phyloP scores from a whole-genome alignment of 2,113 vertebrate species.

The Thryonomys swinderianus region DNA sequence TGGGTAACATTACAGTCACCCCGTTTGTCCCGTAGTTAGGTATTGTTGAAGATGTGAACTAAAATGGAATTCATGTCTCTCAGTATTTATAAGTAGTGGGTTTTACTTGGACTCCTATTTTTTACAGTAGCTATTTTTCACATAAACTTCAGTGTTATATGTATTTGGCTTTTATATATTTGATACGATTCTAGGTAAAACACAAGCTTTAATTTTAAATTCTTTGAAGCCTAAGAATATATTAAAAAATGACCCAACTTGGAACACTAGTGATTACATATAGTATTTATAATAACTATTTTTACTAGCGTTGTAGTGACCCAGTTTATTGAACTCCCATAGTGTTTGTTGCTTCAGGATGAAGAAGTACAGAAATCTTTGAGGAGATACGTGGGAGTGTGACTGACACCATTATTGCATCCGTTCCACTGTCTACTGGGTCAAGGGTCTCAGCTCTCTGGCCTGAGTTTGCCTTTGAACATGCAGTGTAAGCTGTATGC shows the following conservation, averaged over 20 bases:
- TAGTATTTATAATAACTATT: background rate
- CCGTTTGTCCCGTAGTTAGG: background rate
- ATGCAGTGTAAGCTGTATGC: background rate
- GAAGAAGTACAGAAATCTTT: background rate
- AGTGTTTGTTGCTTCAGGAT: background rate
- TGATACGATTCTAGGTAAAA: slow-evolving; percentile 11
- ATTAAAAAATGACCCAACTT: background rate
- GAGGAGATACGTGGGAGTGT: background rate
- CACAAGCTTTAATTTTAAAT: background rate
- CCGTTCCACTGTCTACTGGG: background rate
- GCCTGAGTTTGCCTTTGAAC: background rate
- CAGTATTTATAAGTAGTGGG: background rate
- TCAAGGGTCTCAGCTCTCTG: background rate
- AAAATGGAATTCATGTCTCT: slow-evolving; percentile 3
- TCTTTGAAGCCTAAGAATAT: background rate
- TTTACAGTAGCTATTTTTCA: background rate
- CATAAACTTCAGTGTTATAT: background rate
- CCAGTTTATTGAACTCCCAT: slow-evolving; percentile 18
- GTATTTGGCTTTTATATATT: slow-evolving; percentile 46
- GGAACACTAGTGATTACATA: background rate
- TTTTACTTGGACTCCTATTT: background rate
- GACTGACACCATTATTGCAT: background rate
- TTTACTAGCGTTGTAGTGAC: background rate
- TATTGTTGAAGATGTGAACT: slow-evolving; percentile 29
- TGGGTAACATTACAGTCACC: slow-evolving; percentile 8